Percentiles rank a stretch among this genome's conserved stretches.
These are phyloP conservation scores for Calidris pugnax DNA, from an alignment of 2,113 vertebrate species.

Conservation along the genomic window DNA sequence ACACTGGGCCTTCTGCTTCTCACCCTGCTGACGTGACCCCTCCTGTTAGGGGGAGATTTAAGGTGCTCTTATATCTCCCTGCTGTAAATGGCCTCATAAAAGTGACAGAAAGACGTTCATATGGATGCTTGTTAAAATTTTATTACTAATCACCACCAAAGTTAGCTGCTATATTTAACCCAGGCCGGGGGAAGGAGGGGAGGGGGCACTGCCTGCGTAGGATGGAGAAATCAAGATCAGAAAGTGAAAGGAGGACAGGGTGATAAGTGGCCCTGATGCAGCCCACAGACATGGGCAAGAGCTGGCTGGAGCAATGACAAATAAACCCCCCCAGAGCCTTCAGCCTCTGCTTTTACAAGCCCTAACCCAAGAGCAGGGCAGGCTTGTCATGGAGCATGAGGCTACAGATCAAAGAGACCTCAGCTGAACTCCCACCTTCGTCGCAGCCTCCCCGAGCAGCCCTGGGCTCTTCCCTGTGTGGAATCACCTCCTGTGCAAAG, in stretches of 20 bases:
- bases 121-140: slow-evolving; percentile 90
- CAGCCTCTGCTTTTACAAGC: neutral
- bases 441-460: neutral
- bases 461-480: neutral
- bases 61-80: slow-evolving; percentile 80
- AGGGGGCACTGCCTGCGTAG: slow-evolving; percentile 43
- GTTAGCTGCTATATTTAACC: slow-evolving; percentile 74
- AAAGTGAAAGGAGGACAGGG: neutral
- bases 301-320: neutral
- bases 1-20: neutral
- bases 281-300: neutral
- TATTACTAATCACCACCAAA: slow-evolving; percentile 93
- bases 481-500: neutral
- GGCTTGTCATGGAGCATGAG: neutral
- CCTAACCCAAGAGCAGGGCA: neutral
- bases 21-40: slow-evolving; percentile 25
- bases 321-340: neutral
- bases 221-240: slow-evolving; percentile 79
- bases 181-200: slow-evolving; percentile 16
- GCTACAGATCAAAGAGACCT: neutral
- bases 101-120: slow-evolving; percentile 88
- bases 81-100: slow-evolving; percentile 89
- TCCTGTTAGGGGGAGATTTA: slow-evolving; percentile 69
- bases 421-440: neutral
- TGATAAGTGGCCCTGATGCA: neutral